Conservation (phyloP, 1,140 invertebrate species). For the Nasonia longicornis region DNA sequence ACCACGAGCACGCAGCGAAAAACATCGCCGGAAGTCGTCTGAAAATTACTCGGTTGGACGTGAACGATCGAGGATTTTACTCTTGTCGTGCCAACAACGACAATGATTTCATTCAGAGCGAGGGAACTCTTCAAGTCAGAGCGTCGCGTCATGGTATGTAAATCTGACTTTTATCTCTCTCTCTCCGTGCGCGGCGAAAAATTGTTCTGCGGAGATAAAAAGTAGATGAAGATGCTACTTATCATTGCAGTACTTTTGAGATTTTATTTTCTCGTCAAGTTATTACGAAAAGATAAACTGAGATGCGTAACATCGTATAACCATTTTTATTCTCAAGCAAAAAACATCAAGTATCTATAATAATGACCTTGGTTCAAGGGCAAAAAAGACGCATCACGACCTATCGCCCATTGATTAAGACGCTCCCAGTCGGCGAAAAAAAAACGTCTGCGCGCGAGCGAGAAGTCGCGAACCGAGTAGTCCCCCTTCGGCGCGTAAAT, state of each 20-base stretch:
- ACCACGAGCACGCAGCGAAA: constrained; percentile 55
- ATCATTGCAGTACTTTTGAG: too few relatives aligned
- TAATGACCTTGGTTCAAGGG: not conserved
- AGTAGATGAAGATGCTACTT: too few relatives aligned
- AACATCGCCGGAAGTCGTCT: constrained; percentile 64
- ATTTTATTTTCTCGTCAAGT: too few relatives aligned
- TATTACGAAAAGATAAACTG: too few relatives aligned
- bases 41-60: constrained; percentile 74
- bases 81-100: constrained; percentile 76
- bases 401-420: constrained; percentile 15
- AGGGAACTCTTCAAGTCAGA: constrained; percentile 73
- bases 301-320: too few relatives aligned
- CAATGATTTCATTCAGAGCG: constrained; percentile 72
- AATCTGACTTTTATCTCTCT: constrained; percentile 34
- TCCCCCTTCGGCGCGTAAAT: constrained; percentile 7
- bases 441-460: not conserved
- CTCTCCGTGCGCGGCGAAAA: not conserved
- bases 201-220: not conserved
- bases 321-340: too few relatives aligned
- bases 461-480: not conserved
- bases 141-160: constrained; percentile 55
- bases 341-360: not conserved
- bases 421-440: constrained; percentile 12
- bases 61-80: constrained; percentile 78
- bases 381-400: not conserved